Evolutionary conservation across 2,888 invertebrate species (phyloP).

Genomic region (Diadromus collaris): DNA sequence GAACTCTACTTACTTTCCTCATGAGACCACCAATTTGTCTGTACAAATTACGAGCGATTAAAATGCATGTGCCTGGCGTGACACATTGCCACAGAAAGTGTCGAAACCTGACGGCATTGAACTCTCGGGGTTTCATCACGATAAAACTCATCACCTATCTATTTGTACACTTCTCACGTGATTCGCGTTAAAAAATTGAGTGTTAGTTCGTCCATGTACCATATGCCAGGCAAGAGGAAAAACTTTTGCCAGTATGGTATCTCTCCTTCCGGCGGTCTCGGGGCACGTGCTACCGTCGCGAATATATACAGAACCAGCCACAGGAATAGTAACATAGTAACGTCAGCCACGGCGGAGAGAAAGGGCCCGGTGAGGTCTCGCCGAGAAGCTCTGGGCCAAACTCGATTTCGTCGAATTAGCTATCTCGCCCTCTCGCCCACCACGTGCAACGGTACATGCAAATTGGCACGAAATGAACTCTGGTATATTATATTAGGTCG

Average conservation of each 20-base stretch:
- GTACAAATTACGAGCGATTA: neutral
- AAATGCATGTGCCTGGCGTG: constrained; percentile 11
- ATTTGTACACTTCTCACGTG: constrained; percentile 35
- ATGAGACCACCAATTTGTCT: neutral
- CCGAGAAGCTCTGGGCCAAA: constrained; percentile 74
- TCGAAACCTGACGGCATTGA: neutral
- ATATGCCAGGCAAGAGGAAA: constrained; percentile 37
- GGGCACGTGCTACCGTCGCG: constrained; percentile 57
- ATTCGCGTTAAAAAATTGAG: constrained; percentile 21
- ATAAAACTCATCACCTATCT: constrained; percentile 47
- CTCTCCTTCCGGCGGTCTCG: constrained; percentile 41
- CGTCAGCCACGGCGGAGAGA: constrained; percentile 60
- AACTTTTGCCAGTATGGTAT: constrained; percentile 27
- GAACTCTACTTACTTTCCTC: neutral
- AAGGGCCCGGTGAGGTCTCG: constrained; percentile 49
- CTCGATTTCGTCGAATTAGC: constrained; percentile 78
- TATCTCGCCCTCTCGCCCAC: constrained; percentile 57
- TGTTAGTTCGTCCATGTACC: constrained; percentile 16
- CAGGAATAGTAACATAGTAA: constrained; percentile 43
- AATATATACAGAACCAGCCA: constrained; percentile 45
- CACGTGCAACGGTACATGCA: constrained; percentile 75
- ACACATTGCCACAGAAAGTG: constrained; percentile 20
- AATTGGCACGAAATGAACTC: constrained; percentile 79
- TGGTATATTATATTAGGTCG: constrained; percentile 78
- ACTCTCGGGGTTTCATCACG: constrained; percentile 19